Evolutionary conservation across 1,140 invertebrate species (phyloP).

Genomic region (Chymomyza costata): DNA sequence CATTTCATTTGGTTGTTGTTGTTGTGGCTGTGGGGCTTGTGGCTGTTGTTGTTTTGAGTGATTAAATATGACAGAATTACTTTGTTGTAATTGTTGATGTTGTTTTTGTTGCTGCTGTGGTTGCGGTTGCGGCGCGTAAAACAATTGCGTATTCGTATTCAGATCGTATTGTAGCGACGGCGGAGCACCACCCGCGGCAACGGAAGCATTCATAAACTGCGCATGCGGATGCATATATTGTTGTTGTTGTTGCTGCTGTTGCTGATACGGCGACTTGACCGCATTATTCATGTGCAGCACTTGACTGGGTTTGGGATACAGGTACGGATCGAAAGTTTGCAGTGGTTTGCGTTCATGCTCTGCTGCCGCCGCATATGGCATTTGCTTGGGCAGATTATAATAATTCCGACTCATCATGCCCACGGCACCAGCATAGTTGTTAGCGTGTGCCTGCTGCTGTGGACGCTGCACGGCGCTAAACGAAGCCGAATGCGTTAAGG

Average conservation of each 20-base stretch:
- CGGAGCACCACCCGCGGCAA: slow-evolving; percentile 13
- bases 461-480: slow-evolving; percentile 54
- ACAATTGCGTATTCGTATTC: slow-evolving; percentile 66
- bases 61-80: slow-evolving; percentile 39
- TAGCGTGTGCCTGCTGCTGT: slow-evolving; percentile 42
- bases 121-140: slow-evolving; percentile 44
- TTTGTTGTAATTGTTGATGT: slow-evolving; percentile 37
- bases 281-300: slow-evolving; percentile 23
- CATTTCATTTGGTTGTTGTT: slow-evolving; percentile 56
- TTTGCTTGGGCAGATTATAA: slow-evolving; percentile 55
- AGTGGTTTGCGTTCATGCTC: slow-evolving; percentile 58
- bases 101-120: slow-evolving; percentile 34
- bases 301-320: slow-evolving; percentile 57
- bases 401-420: slow-evolving; percentile 63
- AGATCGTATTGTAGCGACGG: slow-evolving; percentile 53
- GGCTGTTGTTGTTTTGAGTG: slow-evolving; percentile 36
- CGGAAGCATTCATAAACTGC: slow-evolving; percentile 53
- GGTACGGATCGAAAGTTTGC: slow-evolving; percentile 72
- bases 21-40: slow-evolving; percentile 1
- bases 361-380: slow-evolving; percentile 31
- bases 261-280: slow-evolving; percentile 29
- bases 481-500: slow-evolving; percentile 52
- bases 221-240: slow-evolving; percentile 39
- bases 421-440: slow-evolving; percentile 38
- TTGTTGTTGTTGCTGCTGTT: slow-evolving; percentile 41